Evolutionary conservation across 2,113 vertebrate species (phyloP), one percentile per base, ranked within the genome.

Genomic region (Machaerirhynchus nigripectus): DNA sequence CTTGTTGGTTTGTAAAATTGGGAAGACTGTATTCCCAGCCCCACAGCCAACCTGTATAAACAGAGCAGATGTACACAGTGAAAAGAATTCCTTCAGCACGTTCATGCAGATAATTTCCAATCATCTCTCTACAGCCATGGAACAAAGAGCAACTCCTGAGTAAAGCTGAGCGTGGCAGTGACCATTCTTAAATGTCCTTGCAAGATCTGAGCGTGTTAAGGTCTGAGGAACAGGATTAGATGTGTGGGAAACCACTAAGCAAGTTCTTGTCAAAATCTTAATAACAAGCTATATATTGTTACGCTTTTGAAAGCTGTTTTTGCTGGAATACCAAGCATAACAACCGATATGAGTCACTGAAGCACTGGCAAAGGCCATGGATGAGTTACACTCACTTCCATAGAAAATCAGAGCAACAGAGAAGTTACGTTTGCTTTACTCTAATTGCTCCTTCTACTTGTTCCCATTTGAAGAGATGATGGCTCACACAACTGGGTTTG

Each of bases 1-100:
- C 99, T 99, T 99, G 98, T 99, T 99, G 60, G 98, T 99, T 97
- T 99, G 99, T 76, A 99, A 96, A 96, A 99, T 99, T 23, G 99
- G 99, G 95, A 99, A 99, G 60, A 99, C 99, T 4, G 99, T 99
- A 96, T 99, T 99, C 77, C 99, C 99, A 59, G 99, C 99, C 78
- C 99, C 99, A 96, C 99, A 99, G 96, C 99, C 99, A 68, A 99
- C 99, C 99, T 99, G 97, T n/a, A 84, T 53, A 82, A 67, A 74
- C 60, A 97, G 52, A 97, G 70, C 2, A 83, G 49, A 91, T 3
- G 9, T 2, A 35, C 39, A 46, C 19, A 46, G 27, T 94, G 52
- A 82, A 81, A 93, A 86, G 2, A 26, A 56, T 67, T 84, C 73
- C 73, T 82, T 71, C 90, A 82, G 57, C 35, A 39, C 1, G 1